phyloP scores from a whole-genome alignment of 2,113 vertebrate genomes.

The Planiliza haematocheilus region DNA sequence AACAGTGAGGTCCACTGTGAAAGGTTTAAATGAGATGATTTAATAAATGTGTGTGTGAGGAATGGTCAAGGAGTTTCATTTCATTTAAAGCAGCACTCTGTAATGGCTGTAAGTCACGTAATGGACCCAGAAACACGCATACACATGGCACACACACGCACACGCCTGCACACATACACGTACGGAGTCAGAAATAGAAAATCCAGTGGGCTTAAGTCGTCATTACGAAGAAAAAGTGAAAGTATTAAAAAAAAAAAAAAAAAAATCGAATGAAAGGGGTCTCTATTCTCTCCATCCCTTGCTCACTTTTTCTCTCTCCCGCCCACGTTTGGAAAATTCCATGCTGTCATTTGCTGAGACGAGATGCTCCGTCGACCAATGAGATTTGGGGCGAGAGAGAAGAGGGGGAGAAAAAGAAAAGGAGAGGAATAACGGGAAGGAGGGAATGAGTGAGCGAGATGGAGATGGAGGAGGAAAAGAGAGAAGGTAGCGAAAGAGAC shows the following conservation, averaged over 20 bases:
- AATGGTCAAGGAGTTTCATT: slow-evolving; percentile 58
- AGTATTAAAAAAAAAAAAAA: slow-evolving; percentile 47
- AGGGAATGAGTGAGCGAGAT: slow-evolving; percentile 6
- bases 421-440: too few relatives aligned
- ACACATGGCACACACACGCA: slow-evolving; percentile 8
- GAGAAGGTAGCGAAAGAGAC: slow-evolving; percentile 42
- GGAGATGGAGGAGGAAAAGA: slow-evolving; percentile 37
- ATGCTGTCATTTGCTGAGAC: slow-evolving; percentile 80
- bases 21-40: slow-evolving; percentile 53
- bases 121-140: slow-evolving; percentile 50
- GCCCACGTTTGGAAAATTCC: slow-evolving; percentile 82
- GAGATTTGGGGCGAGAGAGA: slow-evolving; percentile 26
- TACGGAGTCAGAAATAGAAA: slow-evolving; percentile 74
- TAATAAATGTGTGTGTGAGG: slow-evolving; percentile 37
- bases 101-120: slow-evolving; percentile 68
- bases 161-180: slow-evolving; percentile 18
- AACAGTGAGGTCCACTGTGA: slow-evolving; percentile 53
- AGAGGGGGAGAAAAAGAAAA: too few relatives aligned
- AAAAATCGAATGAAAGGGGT: slow-evolving; percentile 75
- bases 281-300: slow-evolving; percentile 76
- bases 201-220: slow-evolving; percentile 79
- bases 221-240: slow-evolving; percentile 79
- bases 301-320: slow-evolving; percentile 67
- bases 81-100: slow-evolving; percentile 59
- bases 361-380: slow-evolving; percentile 68